A percentile compares a stretch with the other conserved stretches of the same genome.
These are phyloP conservation scores for Setipinna tenuifilis DNA, from an alignment of 2,797 vertebrate species.

Conservation along the genomic window DNA sequence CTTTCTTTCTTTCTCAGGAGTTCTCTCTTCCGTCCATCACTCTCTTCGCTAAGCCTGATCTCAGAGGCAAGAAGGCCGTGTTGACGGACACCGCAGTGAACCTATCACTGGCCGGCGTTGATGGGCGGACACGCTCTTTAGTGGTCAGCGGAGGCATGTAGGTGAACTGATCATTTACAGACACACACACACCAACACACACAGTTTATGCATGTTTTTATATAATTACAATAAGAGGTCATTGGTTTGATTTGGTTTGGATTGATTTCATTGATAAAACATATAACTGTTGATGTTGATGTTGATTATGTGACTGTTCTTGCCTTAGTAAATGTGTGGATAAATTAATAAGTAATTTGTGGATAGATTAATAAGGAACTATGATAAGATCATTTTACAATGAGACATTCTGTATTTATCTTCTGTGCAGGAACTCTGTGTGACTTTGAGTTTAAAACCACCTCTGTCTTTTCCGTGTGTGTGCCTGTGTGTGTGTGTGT, in stretches of 20 bases:
- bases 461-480: too few relatives aligned
- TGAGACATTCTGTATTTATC: too few relatives aligned
- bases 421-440: not conserved
- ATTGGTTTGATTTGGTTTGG: too few relatives aligned
- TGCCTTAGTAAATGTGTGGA: too few relatives aligned
- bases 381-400: too few relatives aligned
- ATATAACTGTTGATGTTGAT: too few relatives aligned
- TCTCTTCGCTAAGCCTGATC: constrained; percentile 84
- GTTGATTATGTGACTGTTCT: too few relatives aligned
- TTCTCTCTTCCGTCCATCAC: constrained; percentile 87
- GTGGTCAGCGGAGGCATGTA: constrained; percentile 91
- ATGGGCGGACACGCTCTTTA: constrained; percentile 80
- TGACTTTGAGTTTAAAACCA: too few relatives aligned
- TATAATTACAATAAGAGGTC: not conserved
- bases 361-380: too few relatives aligned
- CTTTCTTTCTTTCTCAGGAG: constrained; percentile 75
- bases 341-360: too few relatives aligned
- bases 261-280: too few relatives aligned
- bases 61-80: constrained; percentile 83
- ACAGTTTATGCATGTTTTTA: not conserved
- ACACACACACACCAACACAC: not conserved
- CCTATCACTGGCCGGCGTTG: constrained; percentile 80
- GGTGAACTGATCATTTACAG: constrained; percentile 60
- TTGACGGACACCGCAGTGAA: constrained; percentile 76
- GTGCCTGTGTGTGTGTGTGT: not conserved